Percentiles rank a stretch among this genome's conserved stretches.
Conservation (phyloP, 2,797 vertebrate genomes). For the Natrix natrix region DNA sequence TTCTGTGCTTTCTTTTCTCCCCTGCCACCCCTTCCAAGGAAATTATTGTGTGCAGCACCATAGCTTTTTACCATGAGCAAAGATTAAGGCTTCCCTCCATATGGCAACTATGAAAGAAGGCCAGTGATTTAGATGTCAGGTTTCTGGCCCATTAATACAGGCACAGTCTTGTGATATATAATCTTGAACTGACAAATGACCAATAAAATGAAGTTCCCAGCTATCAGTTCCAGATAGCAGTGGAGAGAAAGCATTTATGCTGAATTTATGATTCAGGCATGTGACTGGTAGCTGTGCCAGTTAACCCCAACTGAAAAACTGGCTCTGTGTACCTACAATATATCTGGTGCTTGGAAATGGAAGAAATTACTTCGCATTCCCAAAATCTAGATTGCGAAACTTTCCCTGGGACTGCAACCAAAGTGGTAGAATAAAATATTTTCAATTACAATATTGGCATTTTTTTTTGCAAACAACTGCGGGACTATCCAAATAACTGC, state of each 20-base stretch:
- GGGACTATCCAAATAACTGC: background rate
- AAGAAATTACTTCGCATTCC: background rate
- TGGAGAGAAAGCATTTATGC: conserved; percentile 9
- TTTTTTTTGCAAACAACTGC: background rate
- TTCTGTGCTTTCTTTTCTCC: background rate
- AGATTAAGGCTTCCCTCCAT: background rate
- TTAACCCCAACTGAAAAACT: background rate
- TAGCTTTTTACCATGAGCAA: background rate
- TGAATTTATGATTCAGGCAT: conserved; percentile 26
- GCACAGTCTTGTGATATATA: conserved; percentile 15
- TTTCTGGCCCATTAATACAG: conserved; percentile 24
- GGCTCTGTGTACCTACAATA: background rate
- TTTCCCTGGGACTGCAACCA: background rate
- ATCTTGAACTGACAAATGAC: conserved; percentile 36
- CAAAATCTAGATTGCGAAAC: background rate
- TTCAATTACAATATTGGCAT: background rate
- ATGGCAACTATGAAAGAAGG: conserved; percentile 13
- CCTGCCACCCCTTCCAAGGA: background rate
- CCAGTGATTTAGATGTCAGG: conserved; percentile 37
- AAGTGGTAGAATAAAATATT: background rate
- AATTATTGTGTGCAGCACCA: background rate
- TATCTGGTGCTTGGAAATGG: conserved; percentile 1
- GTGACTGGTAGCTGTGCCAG: conserved; percentile 6
- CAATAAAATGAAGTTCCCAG: conserved; percentile 28
- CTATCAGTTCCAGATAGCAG: conserved; percentile 19